Evolutionary conservation across 2,888 invertebrate genomes (phyloP).

Genomic region (Ypsolopha sequella): DNA sequence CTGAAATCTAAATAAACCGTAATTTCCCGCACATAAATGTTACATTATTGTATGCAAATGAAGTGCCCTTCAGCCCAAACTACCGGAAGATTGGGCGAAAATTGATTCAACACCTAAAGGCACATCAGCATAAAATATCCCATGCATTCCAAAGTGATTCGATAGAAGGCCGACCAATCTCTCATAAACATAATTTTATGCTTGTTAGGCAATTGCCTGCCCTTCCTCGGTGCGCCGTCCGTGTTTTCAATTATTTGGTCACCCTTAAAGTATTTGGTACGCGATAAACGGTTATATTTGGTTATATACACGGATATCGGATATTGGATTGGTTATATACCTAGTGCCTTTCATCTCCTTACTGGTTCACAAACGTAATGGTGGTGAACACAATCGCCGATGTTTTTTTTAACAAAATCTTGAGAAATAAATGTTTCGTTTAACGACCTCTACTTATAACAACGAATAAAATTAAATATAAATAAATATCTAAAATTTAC

Average conservation of each 20-base stretch:
- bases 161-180: constrained; percentile 40
- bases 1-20: no score
- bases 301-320: neutral
- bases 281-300: neutral
- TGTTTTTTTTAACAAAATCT: neutral
- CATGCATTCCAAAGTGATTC: constrained; percentile 53
- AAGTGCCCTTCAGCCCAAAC: no score
- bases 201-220: constrained; percentile 23
- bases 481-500: no score
- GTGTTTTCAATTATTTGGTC: neutral
- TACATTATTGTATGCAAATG: no score
- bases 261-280: neutral
- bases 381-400: neutral
- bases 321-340: neutral
- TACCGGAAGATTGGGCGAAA: no score
- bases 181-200: constrained; percentile 45
- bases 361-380: neutral
- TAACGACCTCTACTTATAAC: no score
- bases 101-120: neutral
- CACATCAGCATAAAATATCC: constrained; percentile 38
- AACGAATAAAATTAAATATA: no score
- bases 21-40: no score
- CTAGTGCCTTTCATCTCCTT: neutral
- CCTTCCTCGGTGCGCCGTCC: neutral
- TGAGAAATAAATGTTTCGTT: no score